Base-by-base conservation (phyloP, 2,888 invertebrate genomes). In the Erannis defoliaria region DNA sequence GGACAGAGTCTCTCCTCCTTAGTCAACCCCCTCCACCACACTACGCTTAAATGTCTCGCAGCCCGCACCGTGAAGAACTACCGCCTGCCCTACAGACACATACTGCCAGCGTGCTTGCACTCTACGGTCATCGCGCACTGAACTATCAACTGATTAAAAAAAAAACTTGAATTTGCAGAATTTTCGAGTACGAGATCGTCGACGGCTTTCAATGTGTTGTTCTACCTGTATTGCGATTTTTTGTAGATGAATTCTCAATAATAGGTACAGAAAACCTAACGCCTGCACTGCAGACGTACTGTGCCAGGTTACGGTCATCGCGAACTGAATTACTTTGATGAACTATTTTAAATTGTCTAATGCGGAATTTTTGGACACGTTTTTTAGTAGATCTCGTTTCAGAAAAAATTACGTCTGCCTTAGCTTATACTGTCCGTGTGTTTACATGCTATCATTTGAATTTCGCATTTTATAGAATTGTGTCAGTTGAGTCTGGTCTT, bases 1-100 rank as follows among this genome's bases (percentile, higher is more conserved):
- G 94, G 94, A 54, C 96, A 96, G 77, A 91, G 90, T 67, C 90
- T 96, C 55, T 94, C 94, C 68, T 90, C 96, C 73, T 93, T 96
- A 68, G 94, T 97, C 43, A 97, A 97, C 88, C 96, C 96, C 6
- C 93, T 97, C 48, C 95, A 95, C 68, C 96, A 96, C 85, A 96
- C 96, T 45, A 95, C 96, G 62, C 94, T 99, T 71, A 96, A 96
- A 78, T 99, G 98, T 85, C 94, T 98, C 62, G 97, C 98, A 12
- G 98, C 98, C 10, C 94, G 96, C 69, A 95, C 96, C 4, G 96
- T 99, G 57, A 95, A 95, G 81, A 94, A 95, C 84, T 95, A 96
- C 84, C 90, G 94, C 71, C 94, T 96, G 59, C 94, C 95, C 0
- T 96, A 95, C 84, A 89, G 93, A 57, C 93, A 94, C 57, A 84